Evolutionary conservation across 2,113 vertebrate species (phyloP).

Genomic region (Heterotilapia buettikoferi): DNA sequence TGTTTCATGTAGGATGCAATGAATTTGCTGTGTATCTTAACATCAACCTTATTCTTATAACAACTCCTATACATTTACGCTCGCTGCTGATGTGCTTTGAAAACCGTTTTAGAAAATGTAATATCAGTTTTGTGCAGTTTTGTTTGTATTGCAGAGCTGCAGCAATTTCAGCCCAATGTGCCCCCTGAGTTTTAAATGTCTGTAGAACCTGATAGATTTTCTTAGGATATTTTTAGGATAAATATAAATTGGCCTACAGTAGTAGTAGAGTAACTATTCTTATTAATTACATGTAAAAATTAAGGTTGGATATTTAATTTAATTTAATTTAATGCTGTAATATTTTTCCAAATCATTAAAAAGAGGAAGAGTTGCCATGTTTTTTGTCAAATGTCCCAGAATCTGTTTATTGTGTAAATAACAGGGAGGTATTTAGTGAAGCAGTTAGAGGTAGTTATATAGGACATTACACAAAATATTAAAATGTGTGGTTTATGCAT

Average conservation of each 20-base stretch:
- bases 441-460: neutral
- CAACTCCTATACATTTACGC: neutral
- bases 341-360: neutral
- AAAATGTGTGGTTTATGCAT: neutral
- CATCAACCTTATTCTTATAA: neutral
- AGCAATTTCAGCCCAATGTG: neutral
- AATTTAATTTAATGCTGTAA: neutral
- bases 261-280: neutral
- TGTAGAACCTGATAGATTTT: neutral
- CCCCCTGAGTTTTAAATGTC: neutral
- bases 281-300: neutral
- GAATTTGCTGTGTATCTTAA: neutral
- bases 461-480: neutral
- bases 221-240: neutral
- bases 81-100: neutral
- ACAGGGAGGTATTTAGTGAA: neutral
- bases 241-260: neutral
- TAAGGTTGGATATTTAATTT: neutral
- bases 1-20: neutral
- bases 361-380: neutral
- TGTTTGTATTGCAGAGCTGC: neutral
- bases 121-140: neutral
- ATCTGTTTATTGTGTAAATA: neutral
- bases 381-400: neutral
- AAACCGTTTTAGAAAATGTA: neutral